Percentiles rank a stretch among this genome's conserved stretches.
These are phyloP conservation scores for Callaeas wilsoni DNA, from an alignment of 2,113 vertebrate genomes.

Conservation along the genomic window DNA sequence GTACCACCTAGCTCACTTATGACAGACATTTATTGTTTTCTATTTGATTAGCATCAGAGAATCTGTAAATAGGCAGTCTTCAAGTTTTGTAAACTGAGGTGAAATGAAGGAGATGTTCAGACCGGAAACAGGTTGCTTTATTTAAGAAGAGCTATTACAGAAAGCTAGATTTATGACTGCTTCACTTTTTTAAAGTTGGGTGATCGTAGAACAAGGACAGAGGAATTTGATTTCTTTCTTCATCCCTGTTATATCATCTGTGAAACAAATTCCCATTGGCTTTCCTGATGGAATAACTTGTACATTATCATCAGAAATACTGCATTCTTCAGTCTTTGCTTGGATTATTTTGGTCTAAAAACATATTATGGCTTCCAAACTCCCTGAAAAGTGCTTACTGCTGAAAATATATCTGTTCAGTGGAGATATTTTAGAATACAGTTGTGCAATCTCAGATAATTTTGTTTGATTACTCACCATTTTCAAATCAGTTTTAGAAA, in stretches of 20 bases:
- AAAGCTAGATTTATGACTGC: neutral
- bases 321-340: neutral
- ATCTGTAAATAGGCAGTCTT: neutral
- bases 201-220: neutral
- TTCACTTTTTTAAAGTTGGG: neutral
- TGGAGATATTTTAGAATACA: neutral
- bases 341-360: neutral
- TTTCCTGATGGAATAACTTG: neutral
- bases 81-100: neutral
- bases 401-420: neutral
- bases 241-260: neutral
- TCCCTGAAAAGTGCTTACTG: neutral
- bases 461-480: neutral
- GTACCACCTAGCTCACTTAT: neutral
- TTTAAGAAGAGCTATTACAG: neutral
- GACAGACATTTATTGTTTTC: neutral
- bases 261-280: neutral
- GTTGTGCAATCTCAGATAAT: neutral
- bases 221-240: neutral
- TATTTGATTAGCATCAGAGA: neutral
- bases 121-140: neutral
- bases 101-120: neutral
- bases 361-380: neutral
- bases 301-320: neutral
- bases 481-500: constrained; percentile 13